Evolutionary conservation across 1,140 invertebrate genomes (phyloP).

Genomic region (Drosophila nebulosa): DNA sequence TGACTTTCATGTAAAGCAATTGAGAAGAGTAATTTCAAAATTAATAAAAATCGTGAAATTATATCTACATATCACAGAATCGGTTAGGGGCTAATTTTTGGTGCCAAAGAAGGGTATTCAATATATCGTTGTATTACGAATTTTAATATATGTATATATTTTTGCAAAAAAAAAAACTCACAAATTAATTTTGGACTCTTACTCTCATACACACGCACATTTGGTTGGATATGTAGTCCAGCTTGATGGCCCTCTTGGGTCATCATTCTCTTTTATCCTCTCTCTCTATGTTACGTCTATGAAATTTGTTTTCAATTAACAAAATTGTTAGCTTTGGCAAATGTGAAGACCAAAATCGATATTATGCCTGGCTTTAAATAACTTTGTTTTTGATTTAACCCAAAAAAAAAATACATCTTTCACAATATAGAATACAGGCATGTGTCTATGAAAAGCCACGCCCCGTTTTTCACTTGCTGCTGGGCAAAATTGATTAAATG

Average conservation of each 20-base stretch:
- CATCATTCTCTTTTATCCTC: not conserved
- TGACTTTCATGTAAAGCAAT: too few species aligned
- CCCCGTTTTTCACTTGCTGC: not conserved
- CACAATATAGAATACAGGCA: not conserved
- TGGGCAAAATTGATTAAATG: not conserved
- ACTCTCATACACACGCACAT: slow-evolving; percentile 13
- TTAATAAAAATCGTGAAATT: too few species aligned
- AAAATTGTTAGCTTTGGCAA: slow-evolving; percentile 54
- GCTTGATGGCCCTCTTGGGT: not conserved
- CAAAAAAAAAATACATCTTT: not conserved
- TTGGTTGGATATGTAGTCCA: not conserved
- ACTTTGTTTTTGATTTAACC: not conserved
- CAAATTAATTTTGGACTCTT: slow-evolving; percentile 35
- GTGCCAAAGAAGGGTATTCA: not conserved
- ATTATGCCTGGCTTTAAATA: not conserved
- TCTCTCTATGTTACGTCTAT: slow-evolving; percentile 1
- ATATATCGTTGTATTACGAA: not conserved
- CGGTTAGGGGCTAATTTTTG: too few species aligned
- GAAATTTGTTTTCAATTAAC: slow-evolving; percentile 76
- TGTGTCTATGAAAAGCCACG: not conserved
- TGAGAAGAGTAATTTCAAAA: too few species aligned
- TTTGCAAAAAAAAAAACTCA: slow-evolving; percentile 15
- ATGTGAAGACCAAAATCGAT: slow-evolving; percentile 24
- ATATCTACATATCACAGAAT: too few species aligned
- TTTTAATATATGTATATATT: not conserved